These are phyloP conservation scores for Helleia helle DNA, from an alignment of 2,888 invertebrate genomes.

Conservation along the genomic window DNA sequence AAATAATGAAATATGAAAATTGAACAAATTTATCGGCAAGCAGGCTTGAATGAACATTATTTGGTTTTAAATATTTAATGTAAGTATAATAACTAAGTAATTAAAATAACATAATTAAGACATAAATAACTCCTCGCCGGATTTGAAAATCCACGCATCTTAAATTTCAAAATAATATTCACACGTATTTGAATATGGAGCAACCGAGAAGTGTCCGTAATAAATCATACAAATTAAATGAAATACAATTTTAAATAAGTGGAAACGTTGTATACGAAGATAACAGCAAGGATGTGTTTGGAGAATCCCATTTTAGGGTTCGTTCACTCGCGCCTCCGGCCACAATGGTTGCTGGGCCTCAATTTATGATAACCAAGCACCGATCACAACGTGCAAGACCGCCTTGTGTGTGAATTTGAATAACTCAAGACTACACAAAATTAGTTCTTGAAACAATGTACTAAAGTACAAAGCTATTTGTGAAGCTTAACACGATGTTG, in stretches of 20 bases:
- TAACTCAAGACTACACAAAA: constrained; percentile 13
- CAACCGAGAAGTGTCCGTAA: constrained; percentile 10
- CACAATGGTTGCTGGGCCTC: constrained; percentile 45
- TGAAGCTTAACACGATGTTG: constrained; percentile 7
- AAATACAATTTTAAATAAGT: constrained; percentile 30
- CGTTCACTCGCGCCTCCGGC: constrained; percentile 45
- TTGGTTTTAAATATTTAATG: no score
- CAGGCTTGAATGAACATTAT: no score
- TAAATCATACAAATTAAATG: constrained; percentile 23
- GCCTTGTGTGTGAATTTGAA: constrained; percentile 29
- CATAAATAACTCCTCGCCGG: no score
- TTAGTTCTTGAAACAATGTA: constrained; percentile 7
- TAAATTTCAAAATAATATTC: not conserved
- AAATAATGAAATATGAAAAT: no score
- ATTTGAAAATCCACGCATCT: not conserved
- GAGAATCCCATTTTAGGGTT: constrained; percentile 28
- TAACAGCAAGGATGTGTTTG: constrained; percentile 22
- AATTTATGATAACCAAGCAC: constrained; percentile 47
- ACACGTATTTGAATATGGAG: not conserved
- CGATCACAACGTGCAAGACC: constrained; percentile 53
- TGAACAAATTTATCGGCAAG: no score
- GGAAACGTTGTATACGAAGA: constrained; percentile 4
- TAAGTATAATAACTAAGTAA: no score
- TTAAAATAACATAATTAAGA: no score
- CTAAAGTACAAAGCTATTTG: constrained; percentile 19